Conservation (phyloP, 2,888 invertebrate species). For the Cephus sareptanus region DNA sequence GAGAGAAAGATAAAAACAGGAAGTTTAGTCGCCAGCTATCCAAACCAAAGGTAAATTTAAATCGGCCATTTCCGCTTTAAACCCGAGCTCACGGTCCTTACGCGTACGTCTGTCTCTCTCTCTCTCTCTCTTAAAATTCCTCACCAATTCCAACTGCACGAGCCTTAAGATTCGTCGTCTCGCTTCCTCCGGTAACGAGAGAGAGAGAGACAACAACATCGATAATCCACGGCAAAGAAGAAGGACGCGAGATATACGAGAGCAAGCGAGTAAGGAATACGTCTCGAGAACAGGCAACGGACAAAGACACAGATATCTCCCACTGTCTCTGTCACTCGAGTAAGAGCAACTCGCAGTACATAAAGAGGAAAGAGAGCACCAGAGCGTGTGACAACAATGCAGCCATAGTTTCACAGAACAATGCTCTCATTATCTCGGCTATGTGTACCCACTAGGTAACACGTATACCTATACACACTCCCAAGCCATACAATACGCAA, state of each 20-base stretch:
- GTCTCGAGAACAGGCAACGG: not conserved
- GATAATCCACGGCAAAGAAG: not conserved
- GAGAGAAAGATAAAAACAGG: not conserved
- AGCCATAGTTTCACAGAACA: slow-evolving; percentile 62
- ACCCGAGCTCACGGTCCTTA: not conserved
- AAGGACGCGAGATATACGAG: not conserved
- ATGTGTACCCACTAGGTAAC: slow-evolving; percentile 42
- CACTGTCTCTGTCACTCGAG: not conserved
- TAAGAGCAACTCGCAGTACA: slow-evolving; percentile 12
- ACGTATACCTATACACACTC: slow-evolving; percentile 20
- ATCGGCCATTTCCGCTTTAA: slow-evolving; percentile 9
- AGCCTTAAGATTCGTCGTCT: not conserved
- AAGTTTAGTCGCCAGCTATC: too few relatives aligned
- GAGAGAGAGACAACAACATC: not conserved
- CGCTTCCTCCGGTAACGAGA: not conserved
- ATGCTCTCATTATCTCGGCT: slow-evolving; percentile 61
- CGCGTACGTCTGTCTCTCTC: not conserved
- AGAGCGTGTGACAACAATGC: slow-evolving; percentile 57
- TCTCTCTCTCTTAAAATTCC: not conserved
- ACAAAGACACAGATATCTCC: not conserved
- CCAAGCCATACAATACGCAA: slow-evolving; percentile 39
- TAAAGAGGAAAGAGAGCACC: slow-evolving; percentile 31
- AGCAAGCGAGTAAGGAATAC: not conserved
- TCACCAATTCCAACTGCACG: not conserved
- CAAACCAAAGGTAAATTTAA: too few relatives aligned